Evolutionary conservation across 2,797 vertebrate species (phyloP).

Genomic region (Paguma larvata): DNA sequence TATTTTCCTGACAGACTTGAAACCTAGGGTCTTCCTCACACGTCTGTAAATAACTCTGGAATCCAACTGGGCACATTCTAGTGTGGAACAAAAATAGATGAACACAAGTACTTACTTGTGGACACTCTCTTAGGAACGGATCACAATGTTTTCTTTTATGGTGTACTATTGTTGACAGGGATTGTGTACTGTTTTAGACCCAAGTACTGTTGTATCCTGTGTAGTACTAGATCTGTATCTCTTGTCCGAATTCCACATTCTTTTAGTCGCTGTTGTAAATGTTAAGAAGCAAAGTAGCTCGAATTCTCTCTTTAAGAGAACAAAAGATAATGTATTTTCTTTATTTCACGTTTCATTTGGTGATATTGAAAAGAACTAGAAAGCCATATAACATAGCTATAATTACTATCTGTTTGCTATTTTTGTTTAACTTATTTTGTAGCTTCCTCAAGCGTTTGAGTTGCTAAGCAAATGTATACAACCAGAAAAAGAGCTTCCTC

Average conservation of each 20-base stretch:
- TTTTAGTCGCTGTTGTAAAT: constrained; percentile 89
- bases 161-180: constrained; percentile 89
- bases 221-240: constrained; percentile 89
- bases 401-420: constrained; percentile 87
- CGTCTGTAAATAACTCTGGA: constrained; percentile 88
- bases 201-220: constrained; percentile 91
- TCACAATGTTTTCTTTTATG: constrained; percentile 72
- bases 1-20: constrained; percentile 97
- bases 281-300: constrained; percentile 88
- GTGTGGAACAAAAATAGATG: constrained; percentile 77
- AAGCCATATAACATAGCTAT: constrained; percentile 92
- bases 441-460: constrained; percentile 85
- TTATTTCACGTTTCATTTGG: constrained; percentile 87
- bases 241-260: constrained; percentile 86
- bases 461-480: constrained; percentile 87
- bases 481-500: constrained; percentile 85
- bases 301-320: constrained; percentile 84
- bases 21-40: constrained; percentile 93
- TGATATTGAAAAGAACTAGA: constrained; percentile 88
- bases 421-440: constrained; percentile 90
- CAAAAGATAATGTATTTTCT: constrained; percentile 84
- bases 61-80: constrained; percentile 82
- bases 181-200: constrained; percentile 90
- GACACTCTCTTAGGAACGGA: constrained; percentile 83
- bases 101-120: constrained; percentile 86